Conservation (phyloP, 2,113 vertebrate species). For the Oryzias melastigma region DNA sequence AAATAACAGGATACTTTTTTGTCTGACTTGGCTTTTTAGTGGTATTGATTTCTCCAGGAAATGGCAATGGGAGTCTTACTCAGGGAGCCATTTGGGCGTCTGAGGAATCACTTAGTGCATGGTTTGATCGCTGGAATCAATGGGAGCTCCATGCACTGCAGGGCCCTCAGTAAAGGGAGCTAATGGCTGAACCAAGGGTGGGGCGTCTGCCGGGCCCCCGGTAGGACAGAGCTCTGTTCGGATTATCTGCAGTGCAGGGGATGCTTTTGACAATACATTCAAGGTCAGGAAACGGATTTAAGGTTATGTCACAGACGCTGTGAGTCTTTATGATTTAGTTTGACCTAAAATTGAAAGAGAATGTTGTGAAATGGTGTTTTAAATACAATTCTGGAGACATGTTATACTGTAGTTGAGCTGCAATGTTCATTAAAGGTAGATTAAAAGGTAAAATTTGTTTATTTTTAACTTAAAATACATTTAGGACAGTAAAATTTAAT, state of each 20-base stretch:
- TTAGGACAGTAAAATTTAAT: too few relatives aligned
- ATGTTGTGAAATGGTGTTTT: not conserved
- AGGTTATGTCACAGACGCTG: conserved; percentile 15
- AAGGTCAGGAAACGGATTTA: conserved; percentile 42
- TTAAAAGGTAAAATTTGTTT: too few relatives aligned
- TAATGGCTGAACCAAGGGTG: conserved; percentile 76
- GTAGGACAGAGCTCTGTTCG: conserved; percentile 14
- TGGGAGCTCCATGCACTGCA: conserved; percentile 64
- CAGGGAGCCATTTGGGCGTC: conserved; percentile 83
- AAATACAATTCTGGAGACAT: not conserved
- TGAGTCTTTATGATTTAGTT: not conserved
- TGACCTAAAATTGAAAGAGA: not conserved
- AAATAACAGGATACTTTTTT: conserved; percentile 41
- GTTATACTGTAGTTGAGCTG: not conserved
- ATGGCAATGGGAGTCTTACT: conserved; percentile 77
- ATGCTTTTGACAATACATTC: conserved; percentile 39
- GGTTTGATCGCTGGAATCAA: conserved; percentile 78
- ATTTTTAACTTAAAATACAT: too few relatives aligned
- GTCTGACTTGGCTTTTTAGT: conserved; percentile 71
- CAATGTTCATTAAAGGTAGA: not conserved
- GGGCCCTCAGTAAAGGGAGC: conserved; percentile 56
- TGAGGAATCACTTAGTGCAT: conserved; percentile 83
- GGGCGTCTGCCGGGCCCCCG: conserved; percentile 42
- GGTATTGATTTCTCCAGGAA: conserved; percentile 84
- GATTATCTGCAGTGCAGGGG: conserved; percentile 33